Evolutionary conservation across 2,888 invertebrate genomes (phyloP).

Genomic region (Cremastinae sp.): DNA sequence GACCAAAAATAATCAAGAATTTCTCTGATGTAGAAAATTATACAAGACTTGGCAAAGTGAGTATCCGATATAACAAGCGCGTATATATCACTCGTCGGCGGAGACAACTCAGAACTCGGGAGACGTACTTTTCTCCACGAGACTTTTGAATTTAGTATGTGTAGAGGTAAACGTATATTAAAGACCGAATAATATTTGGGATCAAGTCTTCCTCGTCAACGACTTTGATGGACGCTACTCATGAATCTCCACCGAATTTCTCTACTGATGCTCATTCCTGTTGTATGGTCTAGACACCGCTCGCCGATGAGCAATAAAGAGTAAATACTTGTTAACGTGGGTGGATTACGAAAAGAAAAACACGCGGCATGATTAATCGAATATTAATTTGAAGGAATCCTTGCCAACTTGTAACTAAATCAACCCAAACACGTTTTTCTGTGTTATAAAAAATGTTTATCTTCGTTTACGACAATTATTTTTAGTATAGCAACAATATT

Average conservation of each 20-base stretch:
- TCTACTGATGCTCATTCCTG: slow-evolving; percentile 26
- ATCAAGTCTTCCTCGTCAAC: slow-evolving; percentile 9
- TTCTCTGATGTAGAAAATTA: slow-evolving; percentile 39
- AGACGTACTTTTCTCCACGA: slow-evolving; percentile 33
- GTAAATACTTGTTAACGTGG: slow-evolving; percentile 26
- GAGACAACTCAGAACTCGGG: slow-evolving; percentile 27
- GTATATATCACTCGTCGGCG: slow-evolving; percentile 54
- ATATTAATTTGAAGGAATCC: slow-evolving; percentile 25
- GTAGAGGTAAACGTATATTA: slow-evolving; percentile 12
- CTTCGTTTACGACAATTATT: too few species aligned
- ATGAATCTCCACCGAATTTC: slow-evolving; percentile 22
- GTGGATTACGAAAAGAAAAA: slow-evolving; percentile 21
- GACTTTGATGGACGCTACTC: slow-evolving; percentile 44
- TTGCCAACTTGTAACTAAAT: slow-evolving; percentile 12
- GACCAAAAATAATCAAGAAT: slow-evolving; percentile 26
- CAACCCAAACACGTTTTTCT: not conserved
- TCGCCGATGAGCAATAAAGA: slow-evolving; percentile 31
- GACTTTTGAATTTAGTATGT: slow-evolving; percentile 26
- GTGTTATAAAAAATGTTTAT: too few species aligned
- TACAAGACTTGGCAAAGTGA: slow-evolving; percentile 52
- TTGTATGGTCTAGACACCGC: slow-evolving; percentile 37
- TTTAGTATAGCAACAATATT: too few species aligned
- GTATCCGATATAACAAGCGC: slow-evolving; percentile 42
- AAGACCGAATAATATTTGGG: slow-evolving; percentile 52
- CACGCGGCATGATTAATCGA: slow-evolving; percentile 39